Evolutionary conservation across 2,113 vertebrate genomes (phyloP).

Genomic region (Thomomys bottae): DNA sequence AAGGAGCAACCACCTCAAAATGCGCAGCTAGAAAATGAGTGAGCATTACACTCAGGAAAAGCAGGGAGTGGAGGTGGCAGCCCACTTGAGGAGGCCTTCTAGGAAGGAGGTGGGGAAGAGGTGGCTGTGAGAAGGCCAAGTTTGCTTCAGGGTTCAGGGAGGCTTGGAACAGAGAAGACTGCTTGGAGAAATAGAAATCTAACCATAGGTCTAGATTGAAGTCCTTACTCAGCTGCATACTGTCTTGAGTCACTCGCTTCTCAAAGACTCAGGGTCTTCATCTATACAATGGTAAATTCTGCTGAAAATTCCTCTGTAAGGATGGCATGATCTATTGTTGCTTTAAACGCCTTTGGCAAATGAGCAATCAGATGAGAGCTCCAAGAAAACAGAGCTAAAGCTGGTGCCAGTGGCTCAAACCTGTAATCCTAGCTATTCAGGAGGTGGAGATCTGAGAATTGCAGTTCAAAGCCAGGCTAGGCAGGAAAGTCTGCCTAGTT

Average conservation of each 20-base stretch:
- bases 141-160: not conserved
- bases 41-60: not conserved
- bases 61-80: not conserved
- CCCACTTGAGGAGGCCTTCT: not conserved
- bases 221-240: not conserved
- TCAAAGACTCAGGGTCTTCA: not conserved
- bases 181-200: not conserved
- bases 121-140: not conserved
- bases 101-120: not conserved
- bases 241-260: not conserved
- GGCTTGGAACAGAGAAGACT: not conserved
- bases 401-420: no score
- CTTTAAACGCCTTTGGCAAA: not conserved
- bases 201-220: not conserved
- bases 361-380: not conserved
- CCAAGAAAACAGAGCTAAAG: not conserved
- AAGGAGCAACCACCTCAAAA: not conserved
- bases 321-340: not conserved
- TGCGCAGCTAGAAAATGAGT: no score
- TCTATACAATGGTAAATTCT: not conserved
- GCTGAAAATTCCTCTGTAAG: not conserved
- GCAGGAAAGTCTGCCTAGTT: no score
- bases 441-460: no score
- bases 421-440: no score
- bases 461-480: no score